Conservation (phyloP, 2,888 invertebrate species). For the Subacronicta megacephala region DNA sequence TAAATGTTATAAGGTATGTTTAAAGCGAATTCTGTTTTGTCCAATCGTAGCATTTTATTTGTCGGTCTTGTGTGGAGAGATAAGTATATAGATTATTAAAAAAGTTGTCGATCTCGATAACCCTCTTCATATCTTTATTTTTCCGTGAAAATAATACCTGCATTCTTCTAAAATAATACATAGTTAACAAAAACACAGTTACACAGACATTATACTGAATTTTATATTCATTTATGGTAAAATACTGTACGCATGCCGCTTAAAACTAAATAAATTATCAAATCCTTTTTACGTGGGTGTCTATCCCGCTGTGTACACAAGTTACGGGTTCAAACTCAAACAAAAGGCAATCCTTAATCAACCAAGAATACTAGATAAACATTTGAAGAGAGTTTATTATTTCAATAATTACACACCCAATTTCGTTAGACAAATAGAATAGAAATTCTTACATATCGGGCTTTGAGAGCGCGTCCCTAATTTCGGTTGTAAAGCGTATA, state of each 20-base stretch:
- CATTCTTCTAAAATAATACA: constrained; percentile 2
- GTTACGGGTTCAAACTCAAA: constrained; percentile 50
- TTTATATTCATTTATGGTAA: constrained; percentile 38
- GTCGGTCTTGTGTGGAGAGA: too few species aligned
- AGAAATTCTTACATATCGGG: constrained; percentile 35
- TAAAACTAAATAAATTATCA: constrained; percentile 50
- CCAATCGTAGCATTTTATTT: too few species aligned
- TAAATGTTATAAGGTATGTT: too few species aligned
- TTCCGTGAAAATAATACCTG: background rate
- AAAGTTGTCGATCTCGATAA: too few species aligned
- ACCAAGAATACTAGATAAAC: constrained; percentile 58
- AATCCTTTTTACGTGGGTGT: constrained; percentile 41
- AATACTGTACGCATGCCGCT: constrained; percentile 21
- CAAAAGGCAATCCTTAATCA: constrained; percentile 59
- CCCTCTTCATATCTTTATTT: background rate
- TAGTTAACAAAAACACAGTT: constrained; percentile 9
- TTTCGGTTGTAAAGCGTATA: constrained; percentile 69
- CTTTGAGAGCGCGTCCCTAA: constrained; percentile 53
- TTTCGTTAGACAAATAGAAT: constrained; percentile 66
- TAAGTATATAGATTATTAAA: too few species aligned
- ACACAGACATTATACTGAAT: constrained; percentile 17
- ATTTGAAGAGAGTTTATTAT: constrained; percentile 58
- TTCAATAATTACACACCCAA: constrained; percentile 70
- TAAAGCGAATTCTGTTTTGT: too few species aligned
- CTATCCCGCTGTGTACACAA: constrained; percentile 48